Evolutionary conservation across 1,140 invertebrate species (phyloP).

Genomic region (Macrotrachela quadricornifera): DNA sequence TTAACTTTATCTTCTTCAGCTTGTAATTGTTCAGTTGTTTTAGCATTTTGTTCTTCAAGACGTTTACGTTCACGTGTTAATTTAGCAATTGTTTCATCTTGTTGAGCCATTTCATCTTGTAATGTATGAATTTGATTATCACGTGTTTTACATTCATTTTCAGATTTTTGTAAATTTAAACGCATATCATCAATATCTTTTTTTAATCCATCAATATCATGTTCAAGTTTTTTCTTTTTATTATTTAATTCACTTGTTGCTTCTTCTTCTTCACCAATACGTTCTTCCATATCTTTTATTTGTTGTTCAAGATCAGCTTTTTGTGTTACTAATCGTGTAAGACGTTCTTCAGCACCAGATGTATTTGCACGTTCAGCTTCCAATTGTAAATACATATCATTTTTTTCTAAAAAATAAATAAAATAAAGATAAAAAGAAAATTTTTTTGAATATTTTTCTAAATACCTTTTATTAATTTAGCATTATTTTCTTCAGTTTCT

Average conservation of each 20-base stretch:
- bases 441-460: no score
- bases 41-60: conserved; percentile 76
- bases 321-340: conserved; percentile 72
- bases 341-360: conserved; percentile 69
- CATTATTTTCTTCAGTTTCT: conserved; percentile 76
- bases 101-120: conserved; percentile 73
- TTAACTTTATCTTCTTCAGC: conserved; percentile 96
- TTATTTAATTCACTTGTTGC: conserved; percentile 69
- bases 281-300: conserved; percentile 83
- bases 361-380: conserved; percentile 53
- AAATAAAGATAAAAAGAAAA: no score
- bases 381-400: conserved; percentile 56
- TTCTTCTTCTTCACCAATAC: conserved; percentile 81
- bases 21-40: conserved; percentile 82
- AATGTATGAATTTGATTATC: conserved; percentile 89
- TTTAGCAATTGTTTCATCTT: conserved; percentile 97
- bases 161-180: conserved; percentile 59
- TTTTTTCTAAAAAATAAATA: conserved; percentile 46
- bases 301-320: conserved; percentile 88
- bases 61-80: conserved; percentile 97
- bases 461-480: conserved; percentile 39
- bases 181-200: conserved; percentile 91
- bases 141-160: conserved; percentile 82
- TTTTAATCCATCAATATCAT: conserved; percentile 71
- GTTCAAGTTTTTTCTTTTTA: conserved; percentile 81